Evolutionary conservation across 2,888 invertebrate species (phyloP).

Genomic region (Ectemnius lituratus): DNA sequence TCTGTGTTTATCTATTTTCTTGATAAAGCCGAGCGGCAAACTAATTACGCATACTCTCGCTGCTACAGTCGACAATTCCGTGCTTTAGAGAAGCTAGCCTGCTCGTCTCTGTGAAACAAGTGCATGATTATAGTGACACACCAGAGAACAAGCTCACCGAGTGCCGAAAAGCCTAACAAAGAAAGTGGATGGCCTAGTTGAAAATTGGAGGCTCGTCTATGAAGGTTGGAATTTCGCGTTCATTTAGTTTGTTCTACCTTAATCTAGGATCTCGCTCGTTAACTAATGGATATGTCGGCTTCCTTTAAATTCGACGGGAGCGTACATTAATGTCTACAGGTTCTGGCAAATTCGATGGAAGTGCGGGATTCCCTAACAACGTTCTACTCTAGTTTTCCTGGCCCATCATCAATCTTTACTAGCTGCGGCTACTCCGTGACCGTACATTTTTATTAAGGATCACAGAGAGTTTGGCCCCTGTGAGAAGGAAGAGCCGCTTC

Average conservation of each 20-base stretch:
- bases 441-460: slow-evolving; percentile 57
- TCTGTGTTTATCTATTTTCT: too few relatives aligned
- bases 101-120: too few relatives aligned
- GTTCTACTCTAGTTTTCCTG: background rate
- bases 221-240: slow-evolving; percentile 13
- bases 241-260: slow-evolving; percentile 10
- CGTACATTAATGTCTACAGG: slow-evolving; percentile 18
- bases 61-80: background rate
- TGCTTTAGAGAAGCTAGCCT: background rate
- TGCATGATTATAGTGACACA: too few relatives aligned
- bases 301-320: slow-evolving; percentile 4
- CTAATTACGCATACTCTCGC: background rate
- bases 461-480: background rate
- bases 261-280: slow-evolving; percentile 12
- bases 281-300: slow-evolving; percentile 23
- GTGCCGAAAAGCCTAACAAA: slow-evolving; percentile 5
- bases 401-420: slow-evolving; percentile 39
- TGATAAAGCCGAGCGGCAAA: too few relatives aligned
- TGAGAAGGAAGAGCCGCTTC: background rate
- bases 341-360: slow-evolving; percentile 36
- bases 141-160: too few relatives aligned
- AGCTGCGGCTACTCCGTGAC: slow-evolving; percentile 36
- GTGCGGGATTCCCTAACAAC: slow-evolving; percentile 16
- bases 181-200: background rate
- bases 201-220: too few relatives aligned